A percentile compares a stretch with the other conserved stretches of the same genome.
Evolutionary conservation across 2,797 vertebrate genomes (phyloP).

Genomic region (Phaenicophaeus curvirostris): DNA sequence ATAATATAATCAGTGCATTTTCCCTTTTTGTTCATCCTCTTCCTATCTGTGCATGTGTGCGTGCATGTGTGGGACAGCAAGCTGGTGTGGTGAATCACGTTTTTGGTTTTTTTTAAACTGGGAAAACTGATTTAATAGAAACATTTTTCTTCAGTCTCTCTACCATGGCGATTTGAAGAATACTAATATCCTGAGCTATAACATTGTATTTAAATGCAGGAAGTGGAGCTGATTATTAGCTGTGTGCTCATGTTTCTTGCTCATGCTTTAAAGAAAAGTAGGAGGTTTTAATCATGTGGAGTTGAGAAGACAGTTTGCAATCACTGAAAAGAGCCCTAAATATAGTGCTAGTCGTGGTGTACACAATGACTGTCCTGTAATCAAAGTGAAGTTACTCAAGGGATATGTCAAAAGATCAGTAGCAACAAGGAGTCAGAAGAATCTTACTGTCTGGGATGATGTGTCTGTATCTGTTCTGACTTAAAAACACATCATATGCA

Average conservation of each 20-base stretch:
- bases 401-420: neutral
- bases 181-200: neutral
- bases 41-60: neutral
- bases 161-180: neutral
- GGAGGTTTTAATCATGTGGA: neutral
- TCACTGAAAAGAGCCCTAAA: neutral
- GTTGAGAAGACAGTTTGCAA: neutral
- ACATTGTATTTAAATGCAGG: neutral
- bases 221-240: neutral
- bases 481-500: neutral
- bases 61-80: neutral
- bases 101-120: too few species aligned
- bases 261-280: neutral
- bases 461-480: neutral
- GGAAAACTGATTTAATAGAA: neutral
- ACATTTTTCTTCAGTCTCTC: neutral
- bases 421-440: neutral
- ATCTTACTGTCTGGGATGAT: neutral
- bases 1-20: neutral
- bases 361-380: neutral
- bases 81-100: neutral
- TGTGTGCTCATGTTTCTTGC: neutral
- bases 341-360: neutral
- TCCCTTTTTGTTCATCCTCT: neutral
- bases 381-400: neutral